Percentiles rank a stretch among this genome's conserved stretches.
These are phyloP conservation scores for Tupiocoris notatus DNA, from an alignment of 2,888 invertebrate genomes.

Conservation along the genomic window DNA sequence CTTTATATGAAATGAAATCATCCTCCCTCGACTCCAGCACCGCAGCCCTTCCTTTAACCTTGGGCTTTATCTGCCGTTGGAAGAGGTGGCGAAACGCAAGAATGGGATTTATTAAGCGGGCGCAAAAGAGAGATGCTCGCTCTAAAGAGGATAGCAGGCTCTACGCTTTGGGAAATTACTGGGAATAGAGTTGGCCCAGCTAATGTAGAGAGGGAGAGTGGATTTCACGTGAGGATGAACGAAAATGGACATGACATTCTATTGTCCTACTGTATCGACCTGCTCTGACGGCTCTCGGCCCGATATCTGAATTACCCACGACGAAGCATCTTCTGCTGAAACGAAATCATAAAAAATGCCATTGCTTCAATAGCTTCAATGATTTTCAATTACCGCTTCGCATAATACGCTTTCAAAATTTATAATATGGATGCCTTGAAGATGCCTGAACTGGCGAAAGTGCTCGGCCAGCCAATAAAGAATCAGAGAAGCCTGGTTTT, in stretches of 20 bases:
- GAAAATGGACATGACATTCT: constrained; percentile 37
- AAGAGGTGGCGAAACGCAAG: constrained; percentile 22
- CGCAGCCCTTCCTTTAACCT: background rate
- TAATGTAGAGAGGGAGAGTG: constrained; percentile 14
- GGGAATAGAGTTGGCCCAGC: constrained; percentile 3
- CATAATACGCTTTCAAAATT: too few species aligned
- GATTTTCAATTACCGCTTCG: too few species aligned
- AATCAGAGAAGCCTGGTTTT: too few species aligned
- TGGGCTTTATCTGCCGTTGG: constrained; percentile 3
- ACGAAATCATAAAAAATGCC: too few species aligned
- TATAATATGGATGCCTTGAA: too few species aligned
- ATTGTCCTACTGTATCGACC: constrained; percentile 37
- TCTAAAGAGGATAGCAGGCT: constrained; percentile 30
- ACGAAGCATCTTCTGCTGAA: too few species aligned
- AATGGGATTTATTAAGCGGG: constrained; percentile 38
- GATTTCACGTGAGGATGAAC: background rate
- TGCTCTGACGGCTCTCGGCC: too few species aligned
- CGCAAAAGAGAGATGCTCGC: constrained; percentile 1
- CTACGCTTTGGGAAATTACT: constrained; percentile 3
- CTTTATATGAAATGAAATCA: constrained; percentile 42
- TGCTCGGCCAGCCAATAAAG: too few species aligned
- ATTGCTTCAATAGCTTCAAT: too few species aligned
- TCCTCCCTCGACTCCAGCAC: constrained; percentile 1
- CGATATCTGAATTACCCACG: too few species aligned
- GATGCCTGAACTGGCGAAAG: too few species aligned